Evolutionary conservation across 2,797 vertebrate species (phyloP).

Genomic region (Thripadectes ignobilis): DNA sequence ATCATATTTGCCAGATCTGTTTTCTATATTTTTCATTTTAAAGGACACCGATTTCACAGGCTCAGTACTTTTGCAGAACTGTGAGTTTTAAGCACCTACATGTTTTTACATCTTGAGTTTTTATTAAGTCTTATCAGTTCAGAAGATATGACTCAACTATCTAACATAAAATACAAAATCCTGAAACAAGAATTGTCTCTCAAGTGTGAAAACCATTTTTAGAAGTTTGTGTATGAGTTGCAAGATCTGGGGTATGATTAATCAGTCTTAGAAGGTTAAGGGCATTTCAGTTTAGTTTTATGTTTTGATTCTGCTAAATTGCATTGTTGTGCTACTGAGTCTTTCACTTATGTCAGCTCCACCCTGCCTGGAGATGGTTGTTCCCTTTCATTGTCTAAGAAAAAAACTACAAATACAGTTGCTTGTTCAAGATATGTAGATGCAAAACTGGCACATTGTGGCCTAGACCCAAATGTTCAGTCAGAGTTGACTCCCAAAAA

Average conservation of each 20-base stretch:
- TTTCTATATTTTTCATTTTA: not conserved
- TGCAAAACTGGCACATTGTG: not conserved
- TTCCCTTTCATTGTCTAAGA: not conserved
- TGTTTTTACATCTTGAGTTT: not conserved
- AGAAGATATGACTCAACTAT: not conserved
- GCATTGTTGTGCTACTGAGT: not conserved
- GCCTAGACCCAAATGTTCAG: not conserved
- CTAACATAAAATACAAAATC: not conserved
- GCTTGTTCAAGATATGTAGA: accelerated
- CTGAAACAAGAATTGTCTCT: not conserved
- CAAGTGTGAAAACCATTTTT: not conserved
- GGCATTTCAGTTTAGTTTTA: not conserved
- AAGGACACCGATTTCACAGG: not conserved
- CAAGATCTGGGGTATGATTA: not conserved
- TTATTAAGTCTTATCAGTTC: not conserved
- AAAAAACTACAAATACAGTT: not conserved
- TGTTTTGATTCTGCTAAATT: not conserved
- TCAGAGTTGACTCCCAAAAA: not conserved
- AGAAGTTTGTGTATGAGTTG: not conserved
- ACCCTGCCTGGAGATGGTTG: accelerated
- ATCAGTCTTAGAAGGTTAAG: not conserved
- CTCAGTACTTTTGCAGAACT: not conserved
- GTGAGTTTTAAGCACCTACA: not conserved
- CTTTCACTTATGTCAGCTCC: not conserved
- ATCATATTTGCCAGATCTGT: not conserved